These are phyloP conservation scores for Cyanoderma ruficeps DNA, from an alignment of 2,113 vertebrate genomes.

Conservation along the genomic window DNA sequence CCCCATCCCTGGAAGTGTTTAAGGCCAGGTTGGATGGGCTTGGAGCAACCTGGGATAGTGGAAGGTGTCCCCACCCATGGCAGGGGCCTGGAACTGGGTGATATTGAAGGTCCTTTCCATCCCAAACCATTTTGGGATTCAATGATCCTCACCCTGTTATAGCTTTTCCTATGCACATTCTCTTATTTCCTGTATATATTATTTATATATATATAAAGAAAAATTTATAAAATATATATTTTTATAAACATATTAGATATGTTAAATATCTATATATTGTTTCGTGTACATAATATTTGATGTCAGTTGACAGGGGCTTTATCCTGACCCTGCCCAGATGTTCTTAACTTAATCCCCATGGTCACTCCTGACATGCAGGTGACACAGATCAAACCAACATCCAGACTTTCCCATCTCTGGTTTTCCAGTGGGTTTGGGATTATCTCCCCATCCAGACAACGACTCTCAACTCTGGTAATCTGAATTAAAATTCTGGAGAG, in stretches of 20 bases:
- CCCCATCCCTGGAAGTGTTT: neutral
- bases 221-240: too few relatives aligned
- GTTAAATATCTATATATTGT: too few relatives aligned
- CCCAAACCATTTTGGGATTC: neutral
- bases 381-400: neutral
- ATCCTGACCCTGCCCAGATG: neutral
- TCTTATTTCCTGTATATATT: neutral
- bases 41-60: neutral
- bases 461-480: neutral
- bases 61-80: neutral
- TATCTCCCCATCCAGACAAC: neutral
- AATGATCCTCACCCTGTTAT: accelerated
- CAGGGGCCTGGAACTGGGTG: neutral
- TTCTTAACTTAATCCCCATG: neutral
- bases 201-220: too few relatives aligned
- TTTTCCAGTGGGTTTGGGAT: neutral
- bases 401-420: neutral
- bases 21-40: neutral
- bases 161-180: neutral
- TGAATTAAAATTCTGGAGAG: neutral
- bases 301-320: neutral
- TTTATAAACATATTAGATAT: too few relatives aligned
- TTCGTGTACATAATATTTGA: neutral
- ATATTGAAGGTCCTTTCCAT: neutral
- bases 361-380: neutral